phyloP scores from a whole-genome alignment of 2,888 invertebrate genomes.

The Spisula solida region DNA sequence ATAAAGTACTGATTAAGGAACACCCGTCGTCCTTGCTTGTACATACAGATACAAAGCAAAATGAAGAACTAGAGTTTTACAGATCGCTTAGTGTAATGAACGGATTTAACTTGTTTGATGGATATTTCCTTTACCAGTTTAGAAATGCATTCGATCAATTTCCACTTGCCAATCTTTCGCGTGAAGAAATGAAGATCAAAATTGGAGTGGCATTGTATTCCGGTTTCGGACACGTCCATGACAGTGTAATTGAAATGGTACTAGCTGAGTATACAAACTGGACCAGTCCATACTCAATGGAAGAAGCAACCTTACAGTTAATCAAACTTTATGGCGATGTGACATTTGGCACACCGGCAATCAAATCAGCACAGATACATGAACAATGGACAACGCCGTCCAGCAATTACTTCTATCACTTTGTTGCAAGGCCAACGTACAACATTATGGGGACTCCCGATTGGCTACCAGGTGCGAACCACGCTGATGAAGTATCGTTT shows the following conservation, averaged over 20 bases:
- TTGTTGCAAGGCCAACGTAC: conserved; percentile 22
- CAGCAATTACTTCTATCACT: conserved; percentile 33
- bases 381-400: neutral
- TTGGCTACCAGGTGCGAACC: conserved; percentile 47
- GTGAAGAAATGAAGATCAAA: neutral
- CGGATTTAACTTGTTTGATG: conserved; percentile 48
- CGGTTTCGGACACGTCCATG: neutral
- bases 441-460: neutral
- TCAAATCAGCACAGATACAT: conserved; percentile 33
- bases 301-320: conserved; percentile 20
- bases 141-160: neutral
- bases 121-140: neutral
- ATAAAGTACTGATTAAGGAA: conserved; percentile 34
- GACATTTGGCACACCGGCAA: conserved; percentile 23
- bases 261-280: conserved; percentile 51
- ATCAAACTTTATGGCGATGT: conserved; percentile 31
- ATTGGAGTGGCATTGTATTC: neutral
- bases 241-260: conserved; percentile 12
- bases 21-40: neutral
- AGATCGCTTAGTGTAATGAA: conserved; percentile 39
- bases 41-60: neutral
- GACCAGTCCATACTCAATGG: conserved; percentile 20
- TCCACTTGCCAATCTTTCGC: neutral
- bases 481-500: conserved; percentile 45
- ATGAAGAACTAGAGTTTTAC: conserved; percentile 49